Base-by-base conservation (phyloP, 1,140 invertebrate species). In the Hylaeus anthracinus region DNA sequence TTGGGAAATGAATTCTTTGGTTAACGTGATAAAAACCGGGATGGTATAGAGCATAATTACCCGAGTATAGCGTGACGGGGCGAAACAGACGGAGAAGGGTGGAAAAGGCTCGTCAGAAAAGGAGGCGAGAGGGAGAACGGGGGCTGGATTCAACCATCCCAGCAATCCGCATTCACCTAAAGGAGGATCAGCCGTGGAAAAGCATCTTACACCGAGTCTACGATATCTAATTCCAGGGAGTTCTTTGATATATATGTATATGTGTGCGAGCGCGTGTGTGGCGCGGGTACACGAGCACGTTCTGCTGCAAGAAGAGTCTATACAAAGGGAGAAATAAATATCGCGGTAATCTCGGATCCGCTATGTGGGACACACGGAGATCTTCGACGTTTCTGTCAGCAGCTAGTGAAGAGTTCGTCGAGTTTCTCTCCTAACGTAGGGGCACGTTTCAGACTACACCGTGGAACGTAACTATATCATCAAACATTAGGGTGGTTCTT, bases 281-380 rank as follows among this genome's bases (percentile, higher is more conserved):
- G 15, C 10, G 73, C 77, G 26, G 26, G 26, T 26, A 76, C 79
- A 58, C 55, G 63, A 66, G 72, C 82, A 79, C 84, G 82, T 81
- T 65, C 70, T 48, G 53, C 14, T 14, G 53, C 43, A 15, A 61
- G 41, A 63, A 26, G 72, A 77, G 48, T 71, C 74, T 72, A 81
- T 82, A 88, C 88, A 88, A 88, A 86, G 84, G 83, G 73, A 79
- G 83, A 88, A 86, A 89, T 89, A 89, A 89, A 88, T 89, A 86
- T 88, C 83, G 73, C 26, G 65, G 79, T 89, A 88, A 89, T 89
- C 88, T 88, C 73, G 45, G 71, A 70, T 83, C 75, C 72, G 48
- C 69, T 82, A 72, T 81, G 71, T 83, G 73, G 77, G 56, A 81
- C 79, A 77, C 77, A 71, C 61, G n/a, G 55, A 45, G 63, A 75